Evolutionary conservation across 1,140 invertebrate species (phyloP), one percentile per base, ranked within the genome.

Genomic region (Euwallacea similis): DNA sequence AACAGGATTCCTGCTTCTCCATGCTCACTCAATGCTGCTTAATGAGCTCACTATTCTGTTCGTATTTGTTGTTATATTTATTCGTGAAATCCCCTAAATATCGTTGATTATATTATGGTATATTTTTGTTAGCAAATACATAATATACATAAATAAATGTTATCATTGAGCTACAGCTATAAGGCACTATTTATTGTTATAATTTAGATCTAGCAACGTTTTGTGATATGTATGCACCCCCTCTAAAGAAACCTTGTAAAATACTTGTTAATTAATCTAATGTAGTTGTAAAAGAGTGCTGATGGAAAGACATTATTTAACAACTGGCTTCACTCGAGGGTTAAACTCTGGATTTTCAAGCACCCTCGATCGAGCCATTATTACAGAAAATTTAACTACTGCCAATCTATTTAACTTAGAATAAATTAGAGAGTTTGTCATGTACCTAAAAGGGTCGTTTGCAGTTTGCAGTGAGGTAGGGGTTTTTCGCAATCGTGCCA

Each of bases 401-500:
- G 71, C 71, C 71, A 72, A 72, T 72, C 64, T 68, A 63, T 72
- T 69, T 55, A 69, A 69, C 67, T 62, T 69, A 33, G 21, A 33
- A 11, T 50, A 50, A 11, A 11, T 50, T 50, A 10, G 47, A 6
- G 10, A 10, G 10, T 50, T 11, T 50, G 47, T 50, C 10, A 50
- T 11, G 47, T 13, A 50, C 13, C 13, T 50, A 11, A 50, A 11
- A 1, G 47, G 47, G 10, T 50, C 10, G 47, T 50, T 50, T 10
- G 10, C 13, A 50, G 10, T 50, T 11, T 50, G 10, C 21, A 58
- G 16, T 13, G 42, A 53, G 69, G 69, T 66, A 60, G 69, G 69
- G 69, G 61, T 71, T 71, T 71, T 71, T 71, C 47, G 7, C 69
- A 71, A 71, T 71, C 8, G 69, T 71, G 69, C 69, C 69, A 71